Evolutionary conservation across 2,113 vertebrate species (phyloP), one percentile per base, ranked within the genome.

Genomic region (Chaetops frenatus): DNA sequence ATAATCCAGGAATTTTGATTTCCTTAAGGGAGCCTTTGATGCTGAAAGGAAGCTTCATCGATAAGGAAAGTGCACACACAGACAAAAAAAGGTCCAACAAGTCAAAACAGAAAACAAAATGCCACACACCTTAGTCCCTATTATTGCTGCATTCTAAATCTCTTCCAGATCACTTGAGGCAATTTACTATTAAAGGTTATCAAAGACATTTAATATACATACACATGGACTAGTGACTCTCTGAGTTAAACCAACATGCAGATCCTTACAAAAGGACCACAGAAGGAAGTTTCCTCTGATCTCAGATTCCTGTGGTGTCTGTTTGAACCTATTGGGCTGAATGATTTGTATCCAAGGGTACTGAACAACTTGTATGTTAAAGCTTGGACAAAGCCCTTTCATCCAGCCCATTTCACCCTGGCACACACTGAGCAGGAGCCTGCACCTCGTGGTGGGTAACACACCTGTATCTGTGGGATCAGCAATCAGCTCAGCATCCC

Each of bases 301-400:
- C 47, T 38, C 7, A 8, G 36, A 67, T 64, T 42, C 27, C 50
- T n/a, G 28, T 1, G 7, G 40, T 4, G 14, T 19, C 48, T 60
- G 23, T 42, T 62, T 66, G 47, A 77, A 42, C 21, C 9, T 22
- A 0, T 2, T 15, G 22, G 28, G 15, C 19, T 16, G 28, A 76
- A n/a, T 6, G 9, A 38, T 45, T 83, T 86, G 9, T 31, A 16
- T 7, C 6, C 29, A 42, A 36, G 12, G 0, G 0, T 6, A 54
- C 64, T 80, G 80, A 88, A 61, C 14, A 42, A 25, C 61, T 29
- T 64, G 4, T 29, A 61, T 31, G 48, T 78, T 72, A 67, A 47
- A 42, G 16, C 29, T 15, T 80, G 91, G 61, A 66, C 51, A 80
- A 67, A 88, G 47, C 27, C 56, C 47, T 53, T 35, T 45, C 64